These are phyloP conservation scores for Apotomis turbidana DNA, from an alignment of 2,888 invertebrate genomes.

Conservation along the genomic window DNA sequence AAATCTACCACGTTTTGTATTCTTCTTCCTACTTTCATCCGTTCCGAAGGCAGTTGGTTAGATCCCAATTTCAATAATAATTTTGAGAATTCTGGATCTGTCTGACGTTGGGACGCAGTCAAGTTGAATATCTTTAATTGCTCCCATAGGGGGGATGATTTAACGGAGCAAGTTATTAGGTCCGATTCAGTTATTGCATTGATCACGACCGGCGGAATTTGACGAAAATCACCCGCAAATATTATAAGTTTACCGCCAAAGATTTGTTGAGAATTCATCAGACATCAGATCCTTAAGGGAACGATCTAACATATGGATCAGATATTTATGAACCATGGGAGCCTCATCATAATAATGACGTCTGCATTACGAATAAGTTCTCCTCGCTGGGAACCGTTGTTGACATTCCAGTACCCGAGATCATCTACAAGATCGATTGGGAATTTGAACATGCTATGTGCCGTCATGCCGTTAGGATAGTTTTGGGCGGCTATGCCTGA, in stretches of 20 bases:
- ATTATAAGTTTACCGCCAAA: slow-evolving; percentile 43
- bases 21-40: neutral
- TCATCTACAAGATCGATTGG: slow-evolving; percentile 25
- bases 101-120: slow-evolving; percentile 14
- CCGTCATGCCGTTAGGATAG: slow-evolving; percentile 22
- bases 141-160: slow-evolving; percentile 6
- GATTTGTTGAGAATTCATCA: slow-evolving; percentile 31
- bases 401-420: slow-evolving; percentile 17
- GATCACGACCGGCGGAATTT: slow-evolving; percentile 41
- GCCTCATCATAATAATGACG: slow-evolving; percentile 37
- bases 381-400: slow-evolving; percentile 7
- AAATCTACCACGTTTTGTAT: slow-evolving; percentile 13
- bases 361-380: slow-evolving; percentile 20
- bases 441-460: slow-evolving; percentile 34
- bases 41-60: neutral
- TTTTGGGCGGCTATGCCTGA: slow-evolving; percentile 25
- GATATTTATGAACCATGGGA: slow-evolving; percentile 38
- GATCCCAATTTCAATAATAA: slow-evolving; percentile 5
- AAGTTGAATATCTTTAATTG: slow-evolving; percentile 2
- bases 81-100: slow-evolving; percentile 9
- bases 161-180: slow-evolving; percentile 1
- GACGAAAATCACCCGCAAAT: slow-evolving; percentile 43
- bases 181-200: slow-evolving; percentile 9
- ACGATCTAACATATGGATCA: slow-evolving; percentile 32
- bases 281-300: slow-evolving; percentile 32